Conservation (phyloP, 2,888 invertebrate genomes). For the Quadroppia sp. region DNA sequence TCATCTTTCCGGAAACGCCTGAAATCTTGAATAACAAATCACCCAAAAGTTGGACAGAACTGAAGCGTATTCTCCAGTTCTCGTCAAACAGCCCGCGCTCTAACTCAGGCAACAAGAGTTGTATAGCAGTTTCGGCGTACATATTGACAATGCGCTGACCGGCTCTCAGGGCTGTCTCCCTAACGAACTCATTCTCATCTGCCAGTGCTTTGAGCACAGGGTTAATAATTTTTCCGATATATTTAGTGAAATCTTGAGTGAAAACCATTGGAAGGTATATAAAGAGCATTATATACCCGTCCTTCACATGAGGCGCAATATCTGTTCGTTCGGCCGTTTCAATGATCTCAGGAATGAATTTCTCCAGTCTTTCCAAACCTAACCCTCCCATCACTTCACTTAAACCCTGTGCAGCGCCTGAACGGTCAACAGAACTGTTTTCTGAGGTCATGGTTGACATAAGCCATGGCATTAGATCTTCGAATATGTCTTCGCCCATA, state of each 20-base stretch:
- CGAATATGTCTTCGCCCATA: constrained; percentile 93
- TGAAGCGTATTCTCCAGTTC: constrained; percentile 92
- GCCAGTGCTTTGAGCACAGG: constrained; percentile 93
- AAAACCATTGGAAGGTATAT: constrained; percentile 98
- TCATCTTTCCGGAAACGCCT: constrained; percentile 98
- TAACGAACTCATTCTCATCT: constrained; percentile 97
- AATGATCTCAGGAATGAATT: constrained; percentile 96
- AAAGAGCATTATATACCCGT: constrained; percentile 99
- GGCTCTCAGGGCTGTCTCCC: constrained; percentile 93
- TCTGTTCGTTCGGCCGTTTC: constrained; percentile 86
- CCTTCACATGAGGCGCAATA: constrained; percentile 93
- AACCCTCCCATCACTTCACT: constrained; percentile 95
- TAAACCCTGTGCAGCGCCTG: constrained; percentile 90
- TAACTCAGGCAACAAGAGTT: constrained; percentile 83
- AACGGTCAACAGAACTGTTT: constrained; percentile 85
- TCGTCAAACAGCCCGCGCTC: constrained; percentile 94
- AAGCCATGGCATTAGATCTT: constrained; percentile 94
- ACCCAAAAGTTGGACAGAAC: constrained; percentile 90
- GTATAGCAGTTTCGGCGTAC: constrained; percentile 92
- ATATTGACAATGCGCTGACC: constrained; percentile 94
- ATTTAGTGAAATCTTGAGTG: constrained; percentile 88
- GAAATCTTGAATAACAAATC: constrained; percentile 93
- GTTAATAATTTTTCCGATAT: constrained; percentile 93
- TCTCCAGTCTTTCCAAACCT: constrained; percentile 88
- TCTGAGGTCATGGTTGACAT: constrained; percentile 97